These are phyloP conservation scores for Centrocercus urophasianus DNA, from an alignment of 2,113 vertebrate species.

Conservation along the genomic window DNA sequence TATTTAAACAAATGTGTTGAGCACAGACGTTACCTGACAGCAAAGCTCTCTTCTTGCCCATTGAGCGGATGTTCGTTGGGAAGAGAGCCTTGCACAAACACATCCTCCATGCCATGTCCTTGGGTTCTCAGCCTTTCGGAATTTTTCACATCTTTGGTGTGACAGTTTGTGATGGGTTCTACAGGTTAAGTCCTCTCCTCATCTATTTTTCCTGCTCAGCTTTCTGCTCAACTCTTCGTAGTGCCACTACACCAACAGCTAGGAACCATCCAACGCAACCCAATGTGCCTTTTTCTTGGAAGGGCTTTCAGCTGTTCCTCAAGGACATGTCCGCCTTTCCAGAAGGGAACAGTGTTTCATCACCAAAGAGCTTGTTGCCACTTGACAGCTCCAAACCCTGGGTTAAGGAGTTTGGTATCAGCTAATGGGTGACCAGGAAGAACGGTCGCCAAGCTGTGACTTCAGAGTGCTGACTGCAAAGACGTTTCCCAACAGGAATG, in stretches of 20 bases:
- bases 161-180: not conserved
- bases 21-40: not conserved
- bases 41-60: not conserved
- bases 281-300: rapidly evolving
- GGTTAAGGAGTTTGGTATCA: not conserved
- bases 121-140: not conserved
- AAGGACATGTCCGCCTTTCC: not conserved
- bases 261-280: not conserved
- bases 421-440: not conserved
- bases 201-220: not conserved
- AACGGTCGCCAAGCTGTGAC: rapidly evolving
- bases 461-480: not conserved
- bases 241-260: not conserved
- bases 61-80: not conserved
- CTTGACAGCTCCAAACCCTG: not conserved
- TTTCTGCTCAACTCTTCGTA: not conserved
- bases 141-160: not conserved
- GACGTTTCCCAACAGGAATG: rapidly evolving
- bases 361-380: not conserved
- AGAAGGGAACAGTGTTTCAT: not conserved
- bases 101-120: not conserved
- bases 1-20: not conserved
- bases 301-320: not conserved
- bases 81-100: not conserved
- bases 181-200: not conserved